Evolutionary conservation across 2,113 vertebrate species (phyloP), one percentile per base, ranked within the genome.

Genomic region (Phocoena phocoena): DNA sequence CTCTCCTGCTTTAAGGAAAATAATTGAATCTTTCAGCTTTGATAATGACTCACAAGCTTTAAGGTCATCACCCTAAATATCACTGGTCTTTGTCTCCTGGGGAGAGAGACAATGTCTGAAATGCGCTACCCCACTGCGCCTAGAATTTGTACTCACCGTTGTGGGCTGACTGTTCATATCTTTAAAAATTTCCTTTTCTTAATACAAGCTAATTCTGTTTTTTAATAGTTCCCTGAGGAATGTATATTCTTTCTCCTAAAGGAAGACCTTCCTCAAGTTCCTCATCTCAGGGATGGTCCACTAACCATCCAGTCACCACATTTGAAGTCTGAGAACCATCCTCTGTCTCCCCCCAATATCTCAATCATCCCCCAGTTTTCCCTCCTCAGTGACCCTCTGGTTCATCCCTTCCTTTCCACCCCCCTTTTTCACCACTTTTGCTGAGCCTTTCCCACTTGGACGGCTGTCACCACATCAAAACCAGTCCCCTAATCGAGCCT

Each of bases 101-200:
- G 53, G 33, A 88, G 44, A 90, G n/a, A 77, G 18, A 55, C 0
- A 13, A 8, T 47, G 38, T 73, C 44, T 47, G 8, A 76, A 58
- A 8, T 68, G 3, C 0, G 0, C 38, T 58, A 2, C 6, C 60
- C 60, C 25, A 1, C 0, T 10, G 36, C 92, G n/a, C 12, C 13
- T 12, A 63, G 28, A 31, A 36, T 65, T 65, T 28, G 6, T 6
- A 88, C 21, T 38, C 36, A 47, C 68, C 26, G 0, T 20, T 77
- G 12, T 33, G 33, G 3, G 15, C 2, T 33, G 8, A 60, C 79
- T 21, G 38, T 70, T 88, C 80, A 50, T 11, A 80, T 50, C 53
- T 89, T 68, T 58, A 83, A 97, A 60, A 71, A 80, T 38, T 47
- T 8, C 28, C 55, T 89, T 71, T 76, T 44, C 55, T 83, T 90